A percentile compares a stretch with the other conserved stretches of the same genome.
Conservation (phyloP, 2,888 invertebrate species). For the Epirrhoe alternata region DNA sequence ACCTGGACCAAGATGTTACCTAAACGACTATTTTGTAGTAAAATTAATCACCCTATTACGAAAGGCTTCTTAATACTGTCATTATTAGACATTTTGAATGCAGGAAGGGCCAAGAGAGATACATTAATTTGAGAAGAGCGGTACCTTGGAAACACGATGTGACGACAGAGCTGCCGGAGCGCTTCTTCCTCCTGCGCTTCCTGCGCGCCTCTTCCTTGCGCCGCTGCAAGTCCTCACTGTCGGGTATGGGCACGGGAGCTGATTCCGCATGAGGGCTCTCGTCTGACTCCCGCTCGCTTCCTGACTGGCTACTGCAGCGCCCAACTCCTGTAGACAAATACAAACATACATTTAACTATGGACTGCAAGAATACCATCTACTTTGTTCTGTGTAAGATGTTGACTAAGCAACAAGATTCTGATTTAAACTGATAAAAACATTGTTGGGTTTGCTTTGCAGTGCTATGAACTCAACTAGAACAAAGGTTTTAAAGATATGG, state of each 20-base stretch:
- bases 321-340: conserved; percentile 74
- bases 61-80: too few relatives aligned
- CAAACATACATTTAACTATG: conserved; percentile 21
- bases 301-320: conserved; percentile 83
- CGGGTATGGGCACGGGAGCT: conserved; percentile 85
- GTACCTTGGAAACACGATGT: conserved; percentile 96
- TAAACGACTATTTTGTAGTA: too few relatives aligned
- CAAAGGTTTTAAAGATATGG: neutral
- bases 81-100: too few relatives aligned
- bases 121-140: neutral
- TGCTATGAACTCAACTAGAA: neutral
- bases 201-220: conserved; percentile 95
- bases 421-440: neutral
- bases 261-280: conserved; percentile 75
- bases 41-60: too few relatives aligned
- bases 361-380: neutral
- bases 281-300: conserved; percentile 82
- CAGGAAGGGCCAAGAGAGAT: too few relatives aligned
- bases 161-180: conserved; percentile 94
- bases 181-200: conserved; percentile 95
- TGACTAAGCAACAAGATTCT: neutral
- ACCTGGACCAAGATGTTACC: neutral
- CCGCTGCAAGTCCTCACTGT: conserved; percentile 88
- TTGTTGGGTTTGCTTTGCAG: neutral
- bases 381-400: neutral